Evolutionary conservation across 2,888 invertebrate species (phyloP), one percentile per base, ranked within the genome.

Genomic region (Teleogryllus oceanicus): DNA sequence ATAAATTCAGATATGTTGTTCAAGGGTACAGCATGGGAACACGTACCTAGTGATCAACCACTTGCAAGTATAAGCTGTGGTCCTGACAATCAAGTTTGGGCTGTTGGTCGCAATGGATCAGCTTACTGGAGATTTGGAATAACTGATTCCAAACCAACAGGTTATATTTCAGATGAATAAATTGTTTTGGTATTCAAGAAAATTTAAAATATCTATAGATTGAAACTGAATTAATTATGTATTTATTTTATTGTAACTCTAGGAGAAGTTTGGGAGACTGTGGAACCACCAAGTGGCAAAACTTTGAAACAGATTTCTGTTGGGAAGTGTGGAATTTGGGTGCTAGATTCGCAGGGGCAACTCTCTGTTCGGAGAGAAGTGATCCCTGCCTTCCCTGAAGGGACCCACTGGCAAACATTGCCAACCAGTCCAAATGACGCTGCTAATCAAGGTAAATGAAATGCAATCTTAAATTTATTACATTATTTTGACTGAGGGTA

Each of bases 41-140:
- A 95, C 84, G 91, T 95, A 78, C 90, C 93, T 76, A 93, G 94
- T 82, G 95, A 96, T 85, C 95, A 96, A 86, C 90, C 93, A 2
- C 88, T 96, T 82, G 89, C 91, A 74, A 93, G 92, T 79, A 93
- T 96, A 83, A 93, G 93, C 83, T 92, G 93, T 82, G 92, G 92
- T 20, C 91, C 92, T 24, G 88, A 89, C 24, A 89, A 89, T 76
- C 90, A 91, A 84, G 92, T 95, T 50, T 97, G 97, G 97, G 94
- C 94, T 0, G 91, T 95, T 20, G 95, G 95, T 0, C 91, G 92
- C 84, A 96, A 94, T 88, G 97, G 97, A 74, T 93, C 94, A 83
- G 91, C 94, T 4, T 96, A 93, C 86, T 94, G 92, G 88, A 90
- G 97, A 83, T 90, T 92, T 84, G 95, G 94, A 20, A 92, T 96